Base-by-base conservation (phyloP, 2,113 vertebrate genomes). In the Engystomops pustulosus region DNA sequence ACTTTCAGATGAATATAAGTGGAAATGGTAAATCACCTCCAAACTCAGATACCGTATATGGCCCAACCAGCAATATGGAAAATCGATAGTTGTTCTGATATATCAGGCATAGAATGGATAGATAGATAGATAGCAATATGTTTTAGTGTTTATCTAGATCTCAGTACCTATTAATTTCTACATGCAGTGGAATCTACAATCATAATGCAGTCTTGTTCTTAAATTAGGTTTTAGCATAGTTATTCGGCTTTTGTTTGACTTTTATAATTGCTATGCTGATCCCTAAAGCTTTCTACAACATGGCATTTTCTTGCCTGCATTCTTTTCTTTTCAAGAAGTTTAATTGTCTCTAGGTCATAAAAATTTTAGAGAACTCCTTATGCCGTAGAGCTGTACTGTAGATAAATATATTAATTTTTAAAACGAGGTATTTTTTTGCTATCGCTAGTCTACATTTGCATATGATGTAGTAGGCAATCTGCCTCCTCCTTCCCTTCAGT, bases 221-320 rank as follows among this genome's bases (percentile, higher is more conserved):
- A n/a, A n/a, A 55, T 34, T 32, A 75, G 27, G 45, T 75, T 75
- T 30, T 49, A 18, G 10, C 47, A 76, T n/a, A 18, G 49, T 41
- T 60, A 12, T 27, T 78, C 41, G 51, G 32, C 17, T 78, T 41
- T 60, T 60, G 32, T 78, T 78, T 78, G 75, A 60, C 53, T 78
- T 78, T 60, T 78, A 60, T 38, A 58, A 58, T 58, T 77, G 51
- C 49, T 23, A n/a, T 58, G 51, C 12, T 7, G 20, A n/a, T 58
- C 74, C 49, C 51, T 77, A 77, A 58, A 58, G 30, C 49, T 58
- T 77, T 30, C 20, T 53, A 36, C 30, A 20, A 53, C 72, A 55
- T 76, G 34, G 11, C 6, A 34, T 58, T 55, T 58, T 38, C 51
- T 14, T 58, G n/a, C 14, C 38, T 71, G 2, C 10, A 1, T 47